phyloP scores from a whole-genome alignment of 2,888 invertebrate genomes.

The Nemotelus pantherinus region DNA sequence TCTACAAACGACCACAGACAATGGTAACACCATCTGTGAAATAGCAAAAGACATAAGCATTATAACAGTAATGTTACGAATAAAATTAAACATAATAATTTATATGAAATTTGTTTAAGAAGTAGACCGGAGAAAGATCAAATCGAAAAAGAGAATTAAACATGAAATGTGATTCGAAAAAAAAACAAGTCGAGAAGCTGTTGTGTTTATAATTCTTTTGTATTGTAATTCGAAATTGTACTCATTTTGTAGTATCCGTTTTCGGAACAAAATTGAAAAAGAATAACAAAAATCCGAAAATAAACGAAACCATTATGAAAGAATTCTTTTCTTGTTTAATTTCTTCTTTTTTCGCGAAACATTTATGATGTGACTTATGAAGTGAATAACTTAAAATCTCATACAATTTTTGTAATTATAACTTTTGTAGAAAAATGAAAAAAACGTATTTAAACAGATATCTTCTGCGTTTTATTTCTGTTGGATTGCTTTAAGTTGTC shows the following conservation, averaged over 20 bases:
- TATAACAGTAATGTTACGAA: conserved; percentile 8
- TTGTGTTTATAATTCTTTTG: background rate
- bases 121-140: background rate
- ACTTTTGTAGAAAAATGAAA: conserved; percentile 43
- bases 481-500: background rate
- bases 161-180: conserved; percentile 16
- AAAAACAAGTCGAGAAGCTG: too few species aligned
- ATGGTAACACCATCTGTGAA: background rate
- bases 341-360: background rate
- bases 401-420: conserved; percentile 41
- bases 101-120: conserved; percentile 16
- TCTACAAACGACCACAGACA: background rate
- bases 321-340: conserved; percentile 37
- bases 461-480: conserved; percentile 2
- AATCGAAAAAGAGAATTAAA: conserved; percentile 21
- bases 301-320: conserved; percentile 4
- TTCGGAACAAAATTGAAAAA: background rate
- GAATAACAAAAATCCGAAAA: background rate
- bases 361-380: conserved; percentile 20
- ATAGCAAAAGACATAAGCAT: conserved; percentile 24
- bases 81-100: conserved; percentile 37
- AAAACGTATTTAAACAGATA: conserved; percentile 36
- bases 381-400: conserved; percentile 37
- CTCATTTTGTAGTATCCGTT: background rate
- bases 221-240: conserved; percentile 8